These are phyloP conservation scores for Callaeas wilsoni DNA, from an alignment of 2,113 vertebrate species.

Conservation along the genomic window DNA sequence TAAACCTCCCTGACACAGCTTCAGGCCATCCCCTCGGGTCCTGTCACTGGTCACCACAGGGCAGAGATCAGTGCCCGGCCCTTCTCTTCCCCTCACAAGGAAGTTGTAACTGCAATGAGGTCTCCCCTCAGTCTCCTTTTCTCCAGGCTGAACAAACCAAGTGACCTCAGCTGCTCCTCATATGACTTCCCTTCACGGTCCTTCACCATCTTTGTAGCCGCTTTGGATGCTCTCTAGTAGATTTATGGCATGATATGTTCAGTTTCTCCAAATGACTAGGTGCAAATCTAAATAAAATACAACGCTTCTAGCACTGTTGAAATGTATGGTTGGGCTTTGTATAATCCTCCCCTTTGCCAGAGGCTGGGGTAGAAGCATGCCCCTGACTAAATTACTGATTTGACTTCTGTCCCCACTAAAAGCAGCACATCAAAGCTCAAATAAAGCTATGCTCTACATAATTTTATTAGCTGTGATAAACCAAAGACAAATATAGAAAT, in stretches of 20 bases:
- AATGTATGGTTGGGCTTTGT: background rate
- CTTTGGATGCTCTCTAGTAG: background rate
- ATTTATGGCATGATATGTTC: background rate
- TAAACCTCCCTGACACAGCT: background rate
- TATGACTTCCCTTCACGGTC: fast-evolving
- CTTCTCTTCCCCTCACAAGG: background rate
- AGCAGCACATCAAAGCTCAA: background rate
- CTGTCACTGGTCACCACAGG: background rate
- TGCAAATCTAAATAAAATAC: background rate
- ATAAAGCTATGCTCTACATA: background rate
- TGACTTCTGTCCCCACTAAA: background rate
- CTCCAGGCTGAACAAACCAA: background rate
- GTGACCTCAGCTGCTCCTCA: background rate
- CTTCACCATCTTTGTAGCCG: background rate
- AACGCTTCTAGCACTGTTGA: background rate
- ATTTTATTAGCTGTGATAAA: background rate
- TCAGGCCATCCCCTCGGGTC: background rate
- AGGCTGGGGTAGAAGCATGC: background rate
- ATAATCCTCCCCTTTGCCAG: background rate
- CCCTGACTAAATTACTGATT: background rate
- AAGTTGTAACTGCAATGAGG: background rate
- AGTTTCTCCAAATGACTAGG: background rate
- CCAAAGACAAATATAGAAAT: background rate
- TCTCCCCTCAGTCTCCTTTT: background rate
- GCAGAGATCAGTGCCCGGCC: background rate